Evolutionary conservation across 2,113 vertebrate species (phyloP).

Genomic region (Centropus bengalensis): DNA sequence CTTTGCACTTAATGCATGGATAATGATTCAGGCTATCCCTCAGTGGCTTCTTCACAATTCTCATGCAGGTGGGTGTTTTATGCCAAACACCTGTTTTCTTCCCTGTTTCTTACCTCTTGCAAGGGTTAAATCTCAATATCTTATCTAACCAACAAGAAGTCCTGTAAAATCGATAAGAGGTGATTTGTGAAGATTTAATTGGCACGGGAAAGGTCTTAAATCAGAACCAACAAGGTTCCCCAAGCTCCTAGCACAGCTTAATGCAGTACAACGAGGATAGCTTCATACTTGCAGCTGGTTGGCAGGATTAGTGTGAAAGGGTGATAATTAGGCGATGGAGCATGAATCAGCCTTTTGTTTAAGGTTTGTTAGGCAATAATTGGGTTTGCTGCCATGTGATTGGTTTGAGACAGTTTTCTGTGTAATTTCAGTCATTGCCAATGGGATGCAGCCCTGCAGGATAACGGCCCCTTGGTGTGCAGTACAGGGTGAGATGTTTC

Average conservation of each 20-base stretch:
- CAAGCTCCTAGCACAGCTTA: too few relatives aligned
- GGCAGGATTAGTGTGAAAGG: not conserved
- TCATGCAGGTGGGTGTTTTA: accelerated
- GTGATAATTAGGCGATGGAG: not conserved
- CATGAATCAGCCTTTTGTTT: not conserved
- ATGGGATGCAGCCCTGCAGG: not conserved
- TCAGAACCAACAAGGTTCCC: not conserved
- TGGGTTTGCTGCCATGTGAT: not conserved
- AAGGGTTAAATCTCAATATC: not conserved
- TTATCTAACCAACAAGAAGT: not conserved
- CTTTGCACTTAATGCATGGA: accelerated
- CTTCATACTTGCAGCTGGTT: not conserved
- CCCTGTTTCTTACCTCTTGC: not conserved
- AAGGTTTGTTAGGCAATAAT: not conserved
- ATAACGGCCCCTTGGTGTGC: too few relatives aligned
- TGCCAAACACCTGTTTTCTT: not conserved
- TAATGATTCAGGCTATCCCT: not conserved
- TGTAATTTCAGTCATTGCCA: not conserved
- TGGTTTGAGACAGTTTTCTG: not conserved
- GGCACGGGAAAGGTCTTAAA: not conserved
- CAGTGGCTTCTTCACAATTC: not conserved
- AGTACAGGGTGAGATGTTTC: not conserved
- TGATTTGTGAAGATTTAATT: not conserved
- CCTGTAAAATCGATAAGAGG: not conserved
- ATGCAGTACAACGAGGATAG: not conserved